A percentile compares a stretch with the other conserved stretches of the same genome.
Evolutionary conservation across 2,113 vertebrate genomes (phyloP).

Genomic region (Odocoileus virginianus): DNA sequence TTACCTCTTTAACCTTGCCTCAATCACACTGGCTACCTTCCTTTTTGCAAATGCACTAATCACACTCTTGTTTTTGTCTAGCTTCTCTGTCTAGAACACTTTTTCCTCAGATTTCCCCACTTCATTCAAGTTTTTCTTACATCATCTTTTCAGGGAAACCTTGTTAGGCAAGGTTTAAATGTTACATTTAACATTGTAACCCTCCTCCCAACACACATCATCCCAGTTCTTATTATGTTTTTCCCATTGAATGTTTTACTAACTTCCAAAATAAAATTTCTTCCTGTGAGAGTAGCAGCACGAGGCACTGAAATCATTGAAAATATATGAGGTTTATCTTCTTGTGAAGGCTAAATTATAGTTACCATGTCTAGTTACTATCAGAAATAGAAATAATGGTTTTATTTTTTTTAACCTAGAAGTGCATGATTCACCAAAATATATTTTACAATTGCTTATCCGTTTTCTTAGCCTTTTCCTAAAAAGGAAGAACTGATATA

Average conservation of each 20-base stretch:
- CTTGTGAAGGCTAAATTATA: background rate
- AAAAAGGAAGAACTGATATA: background rate
- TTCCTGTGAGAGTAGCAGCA: background rate
- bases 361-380: background rate
- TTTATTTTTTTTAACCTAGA: slow-evolving; percentile 8
- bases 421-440: background rate
- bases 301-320: background rate
- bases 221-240: background rate
- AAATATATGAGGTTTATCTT: background rate
- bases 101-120: background rate
- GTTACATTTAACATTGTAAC: background rate
- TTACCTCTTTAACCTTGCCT: background rate
- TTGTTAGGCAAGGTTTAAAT: too few relatives aligned
- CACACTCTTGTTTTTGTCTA: background rate
- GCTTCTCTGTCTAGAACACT: background rate
- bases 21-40: background rate
- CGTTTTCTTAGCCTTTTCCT: background rate
- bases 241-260: background rate
- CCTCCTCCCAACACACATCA: background rate
- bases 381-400: background rate
- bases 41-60: background rate
- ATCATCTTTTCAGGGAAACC: background rate
- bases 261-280: background rate
- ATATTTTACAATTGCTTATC: background rate
- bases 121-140: background rate